These are phyloP conservation scores for Hyperopisus bebe DNA, from an alignment of 2,113 vertebrate genomes.

Conservation along the genomic window DNA sequence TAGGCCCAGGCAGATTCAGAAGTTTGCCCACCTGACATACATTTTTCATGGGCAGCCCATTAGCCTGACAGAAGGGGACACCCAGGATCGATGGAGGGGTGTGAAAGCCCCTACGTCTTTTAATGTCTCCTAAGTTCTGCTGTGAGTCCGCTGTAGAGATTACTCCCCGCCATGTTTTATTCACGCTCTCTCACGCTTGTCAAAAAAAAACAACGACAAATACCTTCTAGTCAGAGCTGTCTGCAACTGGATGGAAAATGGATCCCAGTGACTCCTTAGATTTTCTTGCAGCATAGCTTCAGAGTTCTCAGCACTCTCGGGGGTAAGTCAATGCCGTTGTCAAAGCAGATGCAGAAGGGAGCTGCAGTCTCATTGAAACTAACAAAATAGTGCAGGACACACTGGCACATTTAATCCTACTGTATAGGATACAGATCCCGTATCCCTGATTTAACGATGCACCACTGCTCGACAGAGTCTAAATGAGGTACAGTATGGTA, in stretches of 20 bases:
- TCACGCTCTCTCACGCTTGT: constrained; percentile 1
- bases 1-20: neutral
- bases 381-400: neutral
- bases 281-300: neutral
- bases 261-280: no score
- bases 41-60: constrained; percentile 19
- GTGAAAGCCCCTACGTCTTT: neutral
- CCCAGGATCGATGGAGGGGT: neutral
- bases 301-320: neutral
- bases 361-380: neutral
- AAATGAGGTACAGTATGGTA: neutral
- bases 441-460: neutral
- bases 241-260: neutral
- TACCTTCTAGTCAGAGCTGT: neutral
- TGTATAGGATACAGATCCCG: neutral
- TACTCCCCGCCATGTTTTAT: constrained; percentile 12
- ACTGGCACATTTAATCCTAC: neutral
- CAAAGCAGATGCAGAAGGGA: neutral
- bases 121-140: neutral
- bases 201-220: neutral
- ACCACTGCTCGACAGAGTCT: neutral
- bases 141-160: neutral
- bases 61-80: neutral
- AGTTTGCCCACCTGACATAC: neutral
- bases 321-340: neutral